Conservation (phyloP, 2,888 invertebrate species). For the Acanthopleura granulata region DNA sequence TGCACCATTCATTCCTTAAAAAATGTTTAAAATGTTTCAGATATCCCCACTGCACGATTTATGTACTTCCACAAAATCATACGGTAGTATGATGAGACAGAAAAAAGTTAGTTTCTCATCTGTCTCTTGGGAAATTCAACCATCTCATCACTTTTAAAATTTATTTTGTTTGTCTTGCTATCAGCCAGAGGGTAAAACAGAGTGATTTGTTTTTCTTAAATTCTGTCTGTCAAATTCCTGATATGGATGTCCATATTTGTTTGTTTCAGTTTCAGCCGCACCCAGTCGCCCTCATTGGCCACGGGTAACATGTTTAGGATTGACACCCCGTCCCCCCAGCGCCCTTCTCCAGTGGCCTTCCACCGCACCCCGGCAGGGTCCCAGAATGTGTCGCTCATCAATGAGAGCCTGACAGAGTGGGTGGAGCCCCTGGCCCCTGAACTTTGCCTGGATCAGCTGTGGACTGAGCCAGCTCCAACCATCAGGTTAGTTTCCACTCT, state of each 20-base stretch:
- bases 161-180: too few species aligned
- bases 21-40: too few species aligned
- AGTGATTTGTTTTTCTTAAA: too few species aligned
- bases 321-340: conserved; percentile 49
- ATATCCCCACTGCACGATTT: too few species aligned
- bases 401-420: conserved; percentile 44
- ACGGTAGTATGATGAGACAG: too few species aligned
- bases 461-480: conserved; percentile 79
- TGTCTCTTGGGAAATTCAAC: too few species aligned
- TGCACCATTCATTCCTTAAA: too few species aligned
- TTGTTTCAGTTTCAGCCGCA: conserved; percentile 67
- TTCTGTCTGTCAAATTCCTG: too few species aligned
- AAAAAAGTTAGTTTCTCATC: too few species aligned
- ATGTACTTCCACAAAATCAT: too few species aligned
- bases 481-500: conserved; percentile 57
- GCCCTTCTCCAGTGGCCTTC: conserved; percentile 49
- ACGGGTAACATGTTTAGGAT: conserved; percentile 28
- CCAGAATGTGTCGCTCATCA: conserved; percentile 54
- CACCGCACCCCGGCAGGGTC: conserved; percentile 48
- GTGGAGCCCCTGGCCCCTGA: conserved; percentile 84
- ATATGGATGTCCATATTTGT: not conserved
- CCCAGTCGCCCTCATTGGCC: conserved; percentile 71
- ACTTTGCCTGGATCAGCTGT: conserved; percentile 89
- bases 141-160: too few species aligned
- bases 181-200: too few species aligned